Evolutionary conservation across 1,140 invertebrate species (phyloP).

Genomic region (Cecropterus lyciades): DNA sequence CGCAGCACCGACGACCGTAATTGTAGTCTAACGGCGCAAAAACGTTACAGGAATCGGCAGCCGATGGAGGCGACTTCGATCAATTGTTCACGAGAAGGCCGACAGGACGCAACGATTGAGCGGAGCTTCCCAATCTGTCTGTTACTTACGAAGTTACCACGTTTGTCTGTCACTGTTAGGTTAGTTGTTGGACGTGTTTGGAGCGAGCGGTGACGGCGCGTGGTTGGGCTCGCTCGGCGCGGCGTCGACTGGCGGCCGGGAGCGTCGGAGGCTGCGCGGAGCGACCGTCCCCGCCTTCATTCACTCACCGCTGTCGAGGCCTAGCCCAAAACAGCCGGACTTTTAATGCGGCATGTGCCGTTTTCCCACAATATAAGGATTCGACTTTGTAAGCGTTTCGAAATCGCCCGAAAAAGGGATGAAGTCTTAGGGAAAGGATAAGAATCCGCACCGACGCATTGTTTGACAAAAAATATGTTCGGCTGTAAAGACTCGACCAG

Average conservation of each 20-base stretch:
- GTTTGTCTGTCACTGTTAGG: conserved; percentile 68
- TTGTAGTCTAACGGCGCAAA: conserved; percentile 54
- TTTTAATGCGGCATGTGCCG: conserved; percentile 76
- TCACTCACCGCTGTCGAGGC: conserved; percentile 65
- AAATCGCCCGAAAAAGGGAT: conserved; percentile 31
- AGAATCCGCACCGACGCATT: conserved; percentile 11
- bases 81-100: conserved; percentile 57
- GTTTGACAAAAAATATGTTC: conserved; percentile 23
- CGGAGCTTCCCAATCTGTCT: conserved; percentile 14
- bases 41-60: conserved; percentile 43
- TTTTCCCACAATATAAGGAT: conserved; percentile 62
- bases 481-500: not conserved
- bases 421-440: conserved; percentile 8
- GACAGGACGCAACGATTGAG: conserved; percentile 34
- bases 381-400: conserved; percentile 25
- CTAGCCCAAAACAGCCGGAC: conserved; percentile 75
- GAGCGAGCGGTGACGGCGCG: conserved; percentile 50
- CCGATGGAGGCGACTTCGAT: conserved; percentile 23
- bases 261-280: conserved; percentile 74
- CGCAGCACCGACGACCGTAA: conserved; percentile 50
- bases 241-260: conserved; percentile 69
- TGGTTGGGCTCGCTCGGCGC: conserved; percentile 62
- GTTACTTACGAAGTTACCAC: conserved; percentile 74
- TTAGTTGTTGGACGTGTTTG: conserved; percentile 47
- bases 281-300: conserved; percentile 74